These are phyloP conservation scores for Clytia hemisphaerica DNA, from an alignment of 30 jellyfish, hydroid and myxozoan species.

Conservation along the genomic window DNA sequence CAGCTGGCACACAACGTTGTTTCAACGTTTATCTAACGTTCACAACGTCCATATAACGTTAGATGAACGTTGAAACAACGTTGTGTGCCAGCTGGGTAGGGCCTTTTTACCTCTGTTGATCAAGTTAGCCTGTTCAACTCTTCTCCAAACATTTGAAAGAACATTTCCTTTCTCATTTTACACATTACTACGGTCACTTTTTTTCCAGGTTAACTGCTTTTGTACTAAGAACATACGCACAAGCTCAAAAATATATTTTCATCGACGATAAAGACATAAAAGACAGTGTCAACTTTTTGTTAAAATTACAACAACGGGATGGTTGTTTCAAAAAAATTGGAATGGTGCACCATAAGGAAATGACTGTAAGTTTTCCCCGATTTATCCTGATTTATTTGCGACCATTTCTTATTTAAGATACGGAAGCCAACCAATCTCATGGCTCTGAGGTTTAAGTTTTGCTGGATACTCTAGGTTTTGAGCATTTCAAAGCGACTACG, in stretches of 20 bases:
- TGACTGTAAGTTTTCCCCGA: constrained; percentile 49
- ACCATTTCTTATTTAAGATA: no score
- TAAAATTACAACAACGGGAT: constrained; percentile 32
- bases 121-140: constrained; percentile 28
- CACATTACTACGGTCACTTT: not conserved
- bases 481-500: no score
- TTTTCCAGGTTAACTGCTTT: constrained; percentile 83
- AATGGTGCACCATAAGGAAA: constrained; percentile 53
- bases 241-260: constrained; percentile 61
- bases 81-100: no score
- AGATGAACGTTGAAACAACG: no score
- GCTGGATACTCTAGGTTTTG: no score
- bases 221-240: constrained; percentile 72
- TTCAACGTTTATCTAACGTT: no score
- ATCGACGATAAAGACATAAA: constrained; percentile 50
- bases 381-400: no score
- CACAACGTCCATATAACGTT: no score
- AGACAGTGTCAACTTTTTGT: constrained; percentile 45
- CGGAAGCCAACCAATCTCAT: no score
- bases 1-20: no score
- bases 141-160: constrained; percentile 49
- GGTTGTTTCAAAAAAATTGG: constrained; percentile 83
- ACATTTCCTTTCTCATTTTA: no score
- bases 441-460: no score
- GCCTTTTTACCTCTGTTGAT: not conserved